phyloP scores from a whole-genome alignment of 2,888 invertebrate species.

The Morpho helenor region DNA sequence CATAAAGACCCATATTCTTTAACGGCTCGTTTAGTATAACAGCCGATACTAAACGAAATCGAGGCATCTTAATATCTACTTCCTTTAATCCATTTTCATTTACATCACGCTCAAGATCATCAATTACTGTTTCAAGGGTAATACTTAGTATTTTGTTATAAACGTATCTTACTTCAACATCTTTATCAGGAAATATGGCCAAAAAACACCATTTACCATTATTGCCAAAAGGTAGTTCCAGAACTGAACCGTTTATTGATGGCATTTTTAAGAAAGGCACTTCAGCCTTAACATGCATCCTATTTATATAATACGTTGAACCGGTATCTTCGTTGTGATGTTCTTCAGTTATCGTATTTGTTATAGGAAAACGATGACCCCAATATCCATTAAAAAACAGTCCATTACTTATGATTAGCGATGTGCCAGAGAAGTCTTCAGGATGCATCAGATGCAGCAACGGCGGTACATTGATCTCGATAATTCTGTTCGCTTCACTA shows the following conservation, averaged over 20 bases:
- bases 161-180: neutral
- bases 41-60: neutral
- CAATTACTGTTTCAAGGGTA: neutral
- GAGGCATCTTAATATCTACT: neutral
- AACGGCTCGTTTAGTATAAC: neutral
- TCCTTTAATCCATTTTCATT: neutral
- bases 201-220: neutral
- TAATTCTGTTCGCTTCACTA: neutral
- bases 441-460: neutral
- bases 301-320: neutral
- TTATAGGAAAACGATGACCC: neutral
- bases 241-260: neutral
- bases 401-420: neutral
- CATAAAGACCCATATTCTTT: neutral
- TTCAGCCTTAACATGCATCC: neutral
- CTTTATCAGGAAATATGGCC: neutral
- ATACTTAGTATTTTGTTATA: neutral
- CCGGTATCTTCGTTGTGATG: neutral
- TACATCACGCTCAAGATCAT: neutral
- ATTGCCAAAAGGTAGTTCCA: neutral
- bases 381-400: neutral
- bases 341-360: neutral
- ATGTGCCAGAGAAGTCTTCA: neutral
- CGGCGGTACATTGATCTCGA: neutral
- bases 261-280: neutral